A percentile compares a stretch with the other conserved stretches of the same genome.
These are phyloP conservation scores for Erebia aethiops DNA, from an alignment of 2,888 invertebrate species.

Conservation along the genomic window DNA sequence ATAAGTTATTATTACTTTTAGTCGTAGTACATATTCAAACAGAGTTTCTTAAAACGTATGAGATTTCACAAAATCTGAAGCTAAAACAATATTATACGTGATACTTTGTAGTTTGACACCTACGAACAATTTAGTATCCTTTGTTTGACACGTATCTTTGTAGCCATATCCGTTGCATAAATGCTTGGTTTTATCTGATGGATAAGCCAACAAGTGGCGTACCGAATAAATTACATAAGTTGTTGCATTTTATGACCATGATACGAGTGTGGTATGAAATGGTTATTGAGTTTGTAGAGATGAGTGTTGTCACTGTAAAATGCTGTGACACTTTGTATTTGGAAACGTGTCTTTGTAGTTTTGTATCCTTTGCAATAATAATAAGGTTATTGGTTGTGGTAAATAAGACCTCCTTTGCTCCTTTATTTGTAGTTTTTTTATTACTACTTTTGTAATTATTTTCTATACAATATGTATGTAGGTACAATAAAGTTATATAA, in stretches of 20 bases:
- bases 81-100: not conserved
- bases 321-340: conserved; percentile 1
- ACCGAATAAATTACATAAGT: conserved; percentile 3
- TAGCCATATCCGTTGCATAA: not conserved
- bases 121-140: no score
- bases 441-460: no score
- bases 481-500: no score
- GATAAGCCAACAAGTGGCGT: conserved; percentile 15
- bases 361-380: not conserved
- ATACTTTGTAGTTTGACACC: not conserved
- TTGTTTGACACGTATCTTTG: not conserved
- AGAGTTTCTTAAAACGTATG: not conserved
- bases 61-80: not conserved
- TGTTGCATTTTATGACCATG: conserved; percentile 14
- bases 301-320: not conserved
- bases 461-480: no score
- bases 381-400: no score
- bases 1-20: no score
- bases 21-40: no score
- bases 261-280: conserved; percentile 6
- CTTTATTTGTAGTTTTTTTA: no score
- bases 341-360: not conserved
- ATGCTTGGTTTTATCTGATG: not conserved
- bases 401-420: no score
- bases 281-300: conserved; percentile 15